Base-by-base conservation (phyloP, 1,140 invertebrate species). In the Drosophila bocqueti region DNA sequence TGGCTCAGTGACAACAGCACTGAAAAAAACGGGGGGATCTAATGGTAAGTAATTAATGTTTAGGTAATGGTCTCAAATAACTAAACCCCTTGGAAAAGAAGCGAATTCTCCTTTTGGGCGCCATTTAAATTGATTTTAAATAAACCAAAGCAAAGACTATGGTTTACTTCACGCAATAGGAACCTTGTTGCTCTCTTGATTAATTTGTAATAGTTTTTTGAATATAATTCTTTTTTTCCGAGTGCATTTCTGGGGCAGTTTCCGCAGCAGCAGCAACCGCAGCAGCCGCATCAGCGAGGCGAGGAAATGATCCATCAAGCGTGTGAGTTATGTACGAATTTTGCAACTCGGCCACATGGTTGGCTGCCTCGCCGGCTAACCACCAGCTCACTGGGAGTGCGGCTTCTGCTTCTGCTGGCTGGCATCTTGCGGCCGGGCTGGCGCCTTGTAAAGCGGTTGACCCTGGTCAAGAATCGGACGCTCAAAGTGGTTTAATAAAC, bases 401-500 rank as follows among this genome's bases (percentile, higher is more conserved):
- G n/a, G 29, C 50, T 52, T 31, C 49, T 29, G 78, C 11, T 29
- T 43, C 43, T 40, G 46, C 49, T 50, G 46, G 36, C 46, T 47
- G 46, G 21, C 45, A 7, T 47, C 45, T 47, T 47, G 45, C 21
- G 40, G 59, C 24, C 5, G 2, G 24, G 26, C 34, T 47, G 26
- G 46, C 46, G 34, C 45, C 36, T 61, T 72, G 81, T 66, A 90
- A 90, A 89, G 78, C 67, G 62, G 84, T 89, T 90, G 85, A 89
- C 84, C 84, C 85, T 89, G 84, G 84, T 89, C 84, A 89, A 89
- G 85, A 89, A 89, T 84, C 71, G 66, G 74, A 82, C 66, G 79
- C 66, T 78, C 73, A 71, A 84, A 89, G 84, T 89, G 84, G 84
- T 89, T 89, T 89, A 89, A 89, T 89, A 89, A 89, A 89, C 77